A percentile compares a stretch with the other conserved stretches of the same genome.
These are phyloP conservation scores for Azemiops feae DNA, from an alignment of 2,113 vertebrate species.

Conservation along the genomic window DNA sequence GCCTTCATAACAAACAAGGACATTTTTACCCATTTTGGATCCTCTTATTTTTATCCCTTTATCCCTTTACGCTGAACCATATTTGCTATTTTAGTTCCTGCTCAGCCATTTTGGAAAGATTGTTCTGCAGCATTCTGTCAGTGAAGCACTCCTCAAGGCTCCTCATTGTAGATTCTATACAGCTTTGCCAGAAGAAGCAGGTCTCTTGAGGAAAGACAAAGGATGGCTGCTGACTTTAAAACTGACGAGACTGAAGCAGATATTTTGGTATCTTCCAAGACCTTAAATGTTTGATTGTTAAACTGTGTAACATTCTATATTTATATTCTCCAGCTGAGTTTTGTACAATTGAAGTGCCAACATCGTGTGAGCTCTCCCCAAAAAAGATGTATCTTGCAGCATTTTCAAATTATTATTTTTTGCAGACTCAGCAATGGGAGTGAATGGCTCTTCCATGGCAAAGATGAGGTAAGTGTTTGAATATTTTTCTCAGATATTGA, in stretches of 20 bases:
- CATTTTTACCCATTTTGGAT: neutral
- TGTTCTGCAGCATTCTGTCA: neutral
- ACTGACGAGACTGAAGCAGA: neutral
- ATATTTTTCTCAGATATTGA: neutral
- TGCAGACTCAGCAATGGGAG: conserved; percentile 86
- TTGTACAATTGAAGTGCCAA: neutral
- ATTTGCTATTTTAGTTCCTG: neutral
- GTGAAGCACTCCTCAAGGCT: no score
- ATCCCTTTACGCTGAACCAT: neutral
- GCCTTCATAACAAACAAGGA: neutral
- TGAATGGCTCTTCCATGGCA: conserved; percentile 95
- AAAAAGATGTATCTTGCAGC: neutral
- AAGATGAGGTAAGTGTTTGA: conserved; percentile 84
- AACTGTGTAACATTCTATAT: neutral
- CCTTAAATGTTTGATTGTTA: neutral
- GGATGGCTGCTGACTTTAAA: neutral
- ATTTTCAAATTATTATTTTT: conserved; percentile 35
- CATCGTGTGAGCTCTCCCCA: neutral
- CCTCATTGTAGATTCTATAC: neutral
- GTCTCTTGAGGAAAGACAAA: neutral
- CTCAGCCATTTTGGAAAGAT: neutral
- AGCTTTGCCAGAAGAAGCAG: neutral
- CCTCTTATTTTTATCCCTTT: neutral
- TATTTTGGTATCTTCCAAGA: neutral
- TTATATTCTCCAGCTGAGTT: neutral